phyloP scores from a whole-genome alignment of 2,888 invertebrate species.

The Phyto melanocephala region DNA sequence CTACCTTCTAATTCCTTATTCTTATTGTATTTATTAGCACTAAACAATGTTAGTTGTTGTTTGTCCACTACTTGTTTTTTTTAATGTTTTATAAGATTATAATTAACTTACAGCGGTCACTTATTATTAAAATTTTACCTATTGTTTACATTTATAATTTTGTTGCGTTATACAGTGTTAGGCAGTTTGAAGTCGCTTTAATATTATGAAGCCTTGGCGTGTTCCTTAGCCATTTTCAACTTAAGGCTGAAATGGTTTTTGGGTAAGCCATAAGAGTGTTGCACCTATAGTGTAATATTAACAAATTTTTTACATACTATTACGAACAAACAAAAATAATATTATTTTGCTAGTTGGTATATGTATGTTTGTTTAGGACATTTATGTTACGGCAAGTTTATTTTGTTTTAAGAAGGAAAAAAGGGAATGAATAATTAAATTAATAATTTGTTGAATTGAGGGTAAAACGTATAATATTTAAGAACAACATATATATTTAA shows the following conservation, averaged over 20 bases:
- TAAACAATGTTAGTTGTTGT: slow-evolving; percentile 4
- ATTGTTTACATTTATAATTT: slow-evolving; percentile 13
- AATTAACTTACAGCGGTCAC: slow-evolving; percentile 31
- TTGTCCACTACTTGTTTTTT: neutral
- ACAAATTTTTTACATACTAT: neutral
- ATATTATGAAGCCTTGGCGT: slow-evolving; percentile 30
- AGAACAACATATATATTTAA: too few relatives aligned
- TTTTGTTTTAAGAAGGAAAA: too few relatives aligned
- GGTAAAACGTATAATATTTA: too few relatives aligned
- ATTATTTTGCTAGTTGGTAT: neutral
- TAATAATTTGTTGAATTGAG: too few relatives aligned
- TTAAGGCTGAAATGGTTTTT: neutral
- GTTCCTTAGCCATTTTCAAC: slow-evolving; percentile 18
- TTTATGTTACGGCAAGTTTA: neutral
- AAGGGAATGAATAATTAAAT: too few relatives aligned
- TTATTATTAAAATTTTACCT: slow-evolving; percentile 27
- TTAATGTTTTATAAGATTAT: slow-evolving; percentile 24
- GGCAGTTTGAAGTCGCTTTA: neutral
- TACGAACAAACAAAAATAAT: too few relatives aligned
- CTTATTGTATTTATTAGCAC: neutral
- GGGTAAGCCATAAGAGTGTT: slow-evolving; percentile 10
- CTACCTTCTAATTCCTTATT: slow-evolving; percentile 22
- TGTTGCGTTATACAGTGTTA: neutral
- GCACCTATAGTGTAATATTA: slow-evolving; percentile 15
- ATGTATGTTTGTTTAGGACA: neutral